Conservation (phyloP, 2,888 invertebrate species). For the Acleris literana region DNA sequence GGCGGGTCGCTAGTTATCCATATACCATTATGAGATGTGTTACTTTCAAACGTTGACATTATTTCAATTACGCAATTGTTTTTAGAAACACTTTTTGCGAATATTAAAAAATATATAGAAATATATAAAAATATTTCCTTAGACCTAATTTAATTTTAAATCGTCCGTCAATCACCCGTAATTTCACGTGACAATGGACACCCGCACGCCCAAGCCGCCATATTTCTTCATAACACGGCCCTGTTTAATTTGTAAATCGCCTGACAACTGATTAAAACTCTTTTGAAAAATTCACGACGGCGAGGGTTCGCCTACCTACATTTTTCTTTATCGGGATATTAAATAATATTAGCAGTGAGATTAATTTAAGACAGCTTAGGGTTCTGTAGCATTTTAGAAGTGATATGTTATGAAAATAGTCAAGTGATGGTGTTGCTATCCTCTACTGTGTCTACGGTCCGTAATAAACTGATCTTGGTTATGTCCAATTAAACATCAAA, state of each 20-base stretch:
- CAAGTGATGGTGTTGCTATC: no score
- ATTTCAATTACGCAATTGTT: no score
- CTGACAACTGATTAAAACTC: conserved; percentile 83
- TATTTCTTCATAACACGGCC: conserved; percentile 81
- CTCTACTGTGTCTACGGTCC: no score
- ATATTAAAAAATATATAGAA: no score
- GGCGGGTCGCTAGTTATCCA: no score
- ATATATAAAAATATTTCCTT: no score
- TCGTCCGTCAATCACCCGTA: not conserved
- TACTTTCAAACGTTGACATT: no score
- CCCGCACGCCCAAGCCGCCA: conserved; percentile 52
- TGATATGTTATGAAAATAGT: not conserved
- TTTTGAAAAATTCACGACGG: conserved; percentile 76
- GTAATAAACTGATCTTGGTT: no score
- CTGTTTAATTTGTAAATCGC: conserved; percentile 83
- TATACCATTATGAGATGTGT: no score
- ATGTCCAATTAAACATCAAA: no score
- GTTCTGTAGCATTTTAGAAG: conserved; percentile 10
- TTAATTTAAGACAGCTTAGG: not conserved
- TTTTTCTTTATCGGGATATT: conserved; percentile 34
- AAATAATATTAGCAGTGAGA: conserved; percentile 20
- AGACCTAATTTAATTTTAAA: not conserved
- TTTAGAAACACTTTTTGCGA: no score
- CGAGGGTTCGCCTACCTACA: conserved; percentile 22
- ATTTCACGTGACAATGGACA: conserved; percentile 48